Conservation (phyloP, 1,140 invertebrate genomes). For the Whitmania pigra region DNA sequence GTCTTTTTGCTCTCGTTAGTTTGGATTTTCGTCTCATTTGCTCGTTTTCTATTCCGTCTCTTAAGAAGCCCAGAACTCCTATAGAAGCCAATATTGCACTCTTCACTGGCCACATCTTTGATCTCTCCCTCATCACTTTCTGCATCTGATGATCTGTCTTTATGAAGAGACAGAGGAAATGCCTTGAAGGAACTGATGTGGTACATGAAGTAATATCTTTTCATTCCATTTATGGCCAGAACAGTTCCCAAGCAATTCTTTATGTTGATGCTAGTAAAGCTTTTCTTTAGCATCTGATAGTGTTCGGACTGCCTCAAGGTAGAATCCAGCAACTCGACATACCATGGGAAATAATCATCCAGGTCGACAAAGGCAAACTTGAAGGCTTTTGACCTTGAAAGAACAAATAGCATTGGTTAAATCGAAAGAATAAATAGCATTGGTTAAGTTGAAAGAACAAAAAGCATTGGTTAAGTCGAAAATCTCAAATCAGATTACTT, state of each 20-base stretch:
- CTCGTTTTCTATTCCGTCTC: background rate
- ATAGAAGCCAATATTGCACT: background rate
- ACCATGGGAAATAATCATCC: constrained; percentile 81
- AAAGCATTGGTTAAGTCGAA: too few species aligned
- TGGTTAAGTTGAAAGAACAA: background rate
- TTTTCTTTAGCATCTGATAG: constrained; percentile 47
- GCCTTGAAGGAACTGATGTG: constrained; percentile 52
- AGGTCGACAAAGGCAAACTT: constrained; percentile 83
- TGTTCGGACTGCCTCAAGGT: constrained; percentile 27
- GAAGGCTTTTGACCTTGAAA: constrained; percentile 71
- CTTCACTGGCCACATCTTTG: background rate
- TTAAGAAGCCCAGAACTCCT: background rate
- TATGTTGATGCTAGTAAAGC: constrained; percentile 74
- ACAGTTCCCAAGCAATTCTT: constrained; percentile 88
- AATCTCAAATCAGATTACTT: background rate
- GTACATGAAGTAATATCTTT: constrained; percentile 96
- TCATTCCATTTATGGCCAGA: constrained; percentile 80
- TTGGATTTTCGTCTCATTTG: background rate
- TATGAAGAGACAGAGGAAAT: background rate
- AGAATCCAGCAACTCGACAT: constrained; percentile 69
- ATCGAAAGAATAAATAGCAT: background rate
- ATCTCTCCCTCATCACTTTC: constrained; percentile 21
- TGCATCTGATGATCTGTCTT: background rate
- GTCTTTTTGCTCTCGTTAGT: background rate
- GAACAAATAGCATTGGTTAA: background rate